Evolutionary conservation across 2,797 vertebrate species (phyloP).

Genomic region (Oreortyx pictus): DNA sequence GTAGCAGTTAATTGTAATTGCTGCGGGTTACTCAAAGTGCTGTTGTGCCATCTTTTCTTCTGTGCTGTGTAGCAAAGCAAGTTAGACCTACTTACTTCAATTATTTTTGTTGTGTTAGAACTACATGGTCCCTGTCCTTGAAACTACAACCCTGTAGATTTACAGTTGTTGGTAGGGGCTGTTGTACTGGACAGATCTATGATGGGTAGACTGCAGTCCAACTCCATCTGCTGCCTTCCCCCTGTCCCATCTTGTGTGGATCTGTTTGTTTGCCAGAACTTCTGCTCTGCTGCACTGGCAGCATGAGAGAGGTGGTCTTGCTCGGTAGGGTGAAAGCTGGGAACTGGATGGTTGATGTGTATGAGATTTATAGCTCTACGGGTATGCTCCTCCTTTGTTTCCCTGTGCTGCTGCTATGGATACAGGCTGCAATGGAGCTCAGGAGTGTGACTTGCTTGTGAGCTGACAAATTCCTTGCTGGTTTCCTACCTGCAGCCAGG

Average conservation of each 20-base stretch:
- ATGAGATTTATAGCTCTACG: neutral
- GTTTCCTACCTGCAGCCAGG: neutral
- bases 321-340: neutral
- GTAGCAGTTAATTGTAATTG: neutral
- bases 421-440: neutral
- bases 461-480: neutral
- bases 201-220: too few relatives aligned
- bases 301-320: constrained; percentile 9
- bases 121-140: accelerated
- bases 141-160: neutral
- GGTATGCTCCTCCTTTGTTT: neutral
- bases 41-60: neutral
- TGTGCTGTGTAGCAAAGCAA: neutral
- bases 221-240: neutral
- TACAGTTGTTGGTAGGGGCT: neutral
- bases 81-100: neutral
- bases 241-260: too few relatives aligned
- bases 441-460: neutral
- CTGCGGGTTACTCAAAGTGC: neutral
- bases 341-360: neutral
- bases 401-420: neutral
- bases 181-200: neutral
- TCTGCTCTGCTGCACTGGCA: neutral
- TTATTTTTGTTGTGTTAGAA: neutral
- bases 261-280: neutral